Base-by-base conservation (phyloP, 2,113 vertebrate genomes). In the Emberiza fucata region DNA sequence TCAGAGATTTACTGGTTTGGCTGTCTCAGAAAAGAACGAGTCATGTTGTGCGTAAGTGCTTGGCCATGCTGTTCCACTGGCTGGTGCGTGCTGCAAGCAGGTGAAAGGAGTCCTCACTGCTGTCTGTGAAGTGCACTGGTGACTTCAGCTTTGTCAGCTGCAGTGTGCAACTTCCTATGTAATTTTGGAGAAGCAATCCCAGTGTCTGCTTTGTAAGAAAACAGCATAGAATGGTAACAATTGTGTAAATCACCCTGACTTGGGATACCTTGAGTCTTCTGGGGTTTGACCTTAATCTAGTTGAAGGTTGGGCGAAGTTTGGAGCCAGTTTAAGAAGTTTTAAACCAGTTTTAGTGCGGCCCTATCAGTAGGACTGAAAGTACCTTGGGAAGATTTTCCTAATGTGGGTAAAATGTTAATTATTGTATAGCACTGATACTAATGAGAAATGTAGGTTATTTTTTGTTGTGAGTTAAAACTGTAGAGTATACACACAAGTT, bases 1-100 rank as follows among this genome's bases (percentile, higher is more conserved):
- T 48, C 48, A 76, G 84, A 76, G 73, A 65, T 92, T 87, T 87
- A 72, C n/a, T 35, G 63, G 33, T 87, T 69, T 94, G 96, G 81
- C 87, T 82, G 40, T 85, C 45, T 27, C 22, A 1, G 3, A 75
- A 56, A 19, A 59, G 69, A 71, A 8, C 11, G 9, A 16, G 9
- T 92, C 70, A 86, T 65, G n/a, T 37, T 57, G 69, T 89, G 81
- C 8, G 6, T 80, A 84, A 81, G 83, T 45, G 40, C 76, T 68
- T 71, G 91, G 69, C 56, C 20, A 2, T 23, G 3, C 3, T 15
- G 40, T 84, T 60, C 45, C 28, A 2, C 54, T 87, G 65, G 11
- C 50, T 53, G 11, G 53, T 42, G 73, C 76, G 73, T 60, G 44
- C 80, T 95, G 84, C 3, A 0, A 54, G 77, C 28, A 35, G 78